Evolutionary conservation across 2,113 vertebrate genomes (phyloP).

Genomic region (Turnix velox): DNA sequence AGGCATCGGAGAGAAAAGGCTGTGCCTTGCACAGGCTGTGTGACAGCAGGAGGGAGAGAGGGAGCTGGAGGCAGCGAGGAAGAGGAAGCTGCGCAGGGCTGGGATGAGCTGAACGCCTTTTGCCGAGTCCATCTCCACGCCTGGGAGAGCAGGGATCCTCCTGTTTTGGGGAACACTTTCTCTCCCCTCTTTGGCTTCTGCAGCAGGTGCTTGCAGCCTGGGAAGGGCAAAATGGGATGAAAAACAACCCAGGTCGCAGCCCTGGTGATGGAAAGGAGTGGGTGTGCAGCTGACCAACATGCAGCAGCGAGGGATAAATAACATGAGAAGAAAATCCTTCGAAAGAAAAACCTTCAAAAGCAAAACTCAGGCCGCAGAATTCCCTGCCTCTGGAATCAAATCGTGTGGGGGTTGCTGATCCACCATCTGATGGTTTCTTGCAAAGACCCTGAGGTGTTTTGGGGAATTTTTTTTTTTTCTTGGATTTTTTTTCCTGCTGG

Average conservation of each 20-base stretch:
- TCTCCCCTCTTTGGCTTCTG: not conserved
- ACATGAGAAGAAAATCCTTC: not conserved
- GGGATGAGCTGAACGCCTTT: not conserved
- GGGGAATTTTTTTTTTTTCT: not conserved
- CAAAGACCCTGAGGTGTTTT: not conserved
- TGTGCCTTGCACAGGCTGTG: constrained; percentile 46
- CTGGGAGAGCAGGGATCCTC: not conserved
- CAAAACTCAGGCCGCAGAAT: not conserved
- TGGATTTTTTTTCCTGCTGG: not conserved
- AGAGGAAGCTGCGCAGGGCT: not conserved
- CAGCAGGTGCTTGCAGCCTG: not conserved
- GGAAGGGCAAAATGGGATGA: constrained; percentile 43
- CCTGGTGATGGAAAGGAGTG: not conserved
- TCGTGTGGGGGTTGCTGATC: not conserved
- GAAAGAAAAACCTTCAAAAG: not conserved
- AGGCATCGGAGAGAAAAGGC: constrained; percentile 30
- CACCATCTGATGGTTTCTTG: not conserved
- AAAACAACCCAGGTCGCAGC: not conserved
- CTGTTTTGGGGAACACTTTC: not conserved
- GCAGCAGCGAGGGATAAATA: constrained; percentile 46
- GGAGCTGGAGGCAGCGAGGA: not conserved
- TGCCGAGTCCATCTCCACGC: not conserved
- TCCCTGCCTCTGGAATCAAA: not conserved
- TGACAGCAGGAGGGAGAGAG: constrained; percentile 51
- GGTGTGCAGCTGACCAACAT: constrained; percentile 20